Conservation (phyloP, 2,888 invertebrate genomes). For the Galeopsomyia nigrocyanea region DNA sequence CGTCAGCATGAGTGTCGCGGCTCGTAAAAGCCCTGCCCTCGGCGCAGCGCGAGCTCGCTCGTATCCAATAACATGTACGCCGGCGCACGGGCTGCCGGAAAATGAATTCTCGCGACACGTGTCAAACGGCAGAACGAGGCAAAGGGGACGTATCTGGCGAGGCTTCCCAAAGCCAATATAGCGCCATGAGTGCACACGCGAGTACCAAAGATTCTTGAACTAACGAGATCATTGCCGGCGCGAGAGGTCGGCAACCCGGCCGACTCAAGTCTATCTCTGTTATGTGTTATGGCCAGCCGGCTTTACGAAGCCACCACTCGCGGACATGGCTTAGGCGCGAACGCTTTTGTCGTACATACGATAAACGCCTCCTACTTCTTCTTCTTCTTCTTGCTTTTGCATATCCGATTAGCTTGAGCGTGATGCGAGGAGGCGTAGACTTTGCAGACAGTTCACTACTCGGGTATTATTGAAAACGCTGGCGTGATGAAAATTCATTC, state of each 20-base stretch:
- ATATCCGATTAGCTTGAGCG: too few relatives aligned
- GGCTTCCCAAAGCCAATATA: slow-evolving; percentile 39
- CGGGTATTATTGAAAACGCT: too few relatives aligned
- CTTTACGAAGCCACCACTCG: slow-evolving; percentile 13
- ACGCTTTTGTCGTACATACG: too few relatives aligned
- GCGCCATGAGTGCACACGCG: not conserved
- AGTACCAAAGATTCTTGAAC: not conserved
- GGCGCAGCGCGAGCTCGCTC: not conserved
- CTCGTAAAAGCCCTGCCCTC: too few relatives aligned
- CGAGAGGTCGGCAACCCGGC: slow-evolving; percentile 47
- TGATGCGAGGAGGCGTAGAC: too few relatives aligned
- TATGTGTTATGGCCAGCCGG: slow-evolving; percentile 12
- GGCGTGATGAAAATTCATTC: slow-evolving; percentile 32
- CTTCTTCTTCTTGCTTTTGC: too few relatives aligned
- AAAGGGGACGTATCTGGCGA: not conserved
- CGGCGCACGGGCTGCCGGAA: slow-evolving; percentile 4
- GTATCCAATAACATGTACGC: not conserved
- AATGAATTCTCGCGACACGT: slow-evolving; percentile 35
- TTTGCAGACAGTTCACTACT: too few relatives aligned
- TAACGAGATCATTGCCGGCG: slow-evolving; percentile 26
- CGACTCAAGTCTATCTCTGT: not conserved
- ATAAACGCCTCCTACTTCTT: too few relatives aligned
- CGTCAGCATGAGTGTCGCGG: too few relatives aligned
- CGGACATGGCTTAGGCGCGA: too few relatives aligned
- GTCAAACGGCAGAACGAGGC: not conserved